A percentile compares a stretch with the other conserved stretches of the same genome.
Conservation (phyloP, 2,888 invertebrate genomes). For the Rotaria socialis region DNA sequence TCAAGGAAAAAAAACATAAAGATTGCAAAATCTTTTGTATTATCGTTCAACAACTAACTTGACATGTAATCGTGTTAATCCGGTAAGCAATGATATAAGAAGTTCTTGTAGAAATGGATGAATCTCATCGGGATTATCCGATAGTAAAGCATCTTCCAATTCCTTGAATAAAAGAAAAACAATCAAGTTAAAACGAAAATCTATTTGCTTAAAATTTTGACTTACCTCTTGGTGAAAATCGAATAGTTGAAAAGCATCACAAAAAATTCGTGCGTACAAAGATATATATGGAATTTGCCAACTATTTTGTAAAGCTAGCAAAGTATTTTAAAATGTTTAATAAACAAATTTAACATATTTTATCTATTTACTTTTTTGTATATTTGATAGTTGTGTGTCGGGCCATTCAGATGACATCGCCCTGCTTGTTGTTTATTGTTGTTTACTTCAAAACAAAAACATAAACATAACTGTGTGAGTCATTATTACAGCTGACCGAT, state of each 20-base stretch:
- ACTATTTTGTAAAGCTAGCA: slow-evolving; percentile 1
- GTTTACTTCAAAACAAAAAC: slow-evolving; percentile 16
- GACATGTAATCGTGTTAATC: slow-evolving; percentile 27
- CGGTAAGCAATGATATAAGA: slow-evolving; percentile 32
- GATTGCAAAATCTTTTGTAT: not conserved
- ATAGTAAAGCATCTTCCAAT: slow-evolving; percentile 36
- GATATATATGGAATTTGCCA: slow-evolving; percentile 33
- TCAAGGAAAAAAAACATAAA: not conserved
- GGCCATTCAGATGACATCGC: slow-evolving; percentile 25
- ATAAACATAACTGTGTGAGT: slow-evolving; percentile 2
- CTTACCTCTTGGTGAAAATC: slow-evolving; percentile 29
- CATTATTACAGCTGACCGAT: slow-evolving; percentile 23
- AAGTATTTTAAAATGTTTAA: not conserved
- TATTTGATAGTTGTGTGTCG: slow-evolving; percentile 14
- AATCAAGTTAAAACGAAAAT: not conserved
- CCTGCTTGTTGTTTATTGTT: slow-evolving; percentile 7
- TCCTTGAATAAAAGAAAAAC: not conserved
- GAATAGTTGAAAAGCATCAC: slow-evolving; percentile 18
- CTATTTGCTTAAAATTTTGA: not conserved
- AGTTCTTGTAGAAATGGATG: slow-evolving; percentile 34
- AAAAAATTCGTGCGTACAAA: not conserved
- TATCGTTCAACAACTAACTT: not conserved
- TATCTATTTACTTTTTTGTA: slow-evolving; percentile 10
- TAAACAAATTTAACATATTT: not conserved
- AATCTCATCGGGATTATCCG: slow-evolving; percentile 27